Conservation (phyloP, 2,888 invertebrate genomes). For the Xylota segnis region DNA sequence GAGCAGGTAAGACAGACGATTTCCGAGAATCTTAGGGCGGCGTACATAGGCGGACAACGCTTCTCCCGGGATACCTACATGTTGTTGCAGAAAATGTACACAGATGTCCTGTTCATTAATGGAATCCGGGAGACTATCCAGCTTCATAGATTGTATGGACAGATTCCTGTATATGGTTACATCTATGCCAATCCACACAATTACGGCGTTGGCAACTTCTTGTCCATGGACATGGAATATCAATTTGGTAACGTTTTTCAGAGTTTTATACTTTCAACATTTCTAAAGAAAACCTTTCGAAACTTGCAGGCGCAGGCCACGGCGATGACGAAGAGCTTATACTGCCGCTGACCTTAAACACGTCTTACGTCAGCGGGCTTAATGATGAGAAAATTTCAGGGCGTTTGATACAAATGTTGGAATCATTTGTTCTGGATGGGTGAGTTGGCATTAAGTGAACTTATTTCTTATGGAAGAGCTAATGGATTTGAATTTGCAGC, state of each 20-base stretch:
- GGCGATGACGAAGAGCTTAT: constrained; percentile 59
- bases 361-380: neutral
- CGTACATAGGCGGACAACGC: constrained; percentile 86
- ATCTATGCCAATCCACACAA: constrained; percentile 86
- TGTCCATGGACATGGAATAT: constrained; percentile 84
- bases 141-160: constrained; percentile 86
- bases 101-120: constrained; percentile 87
- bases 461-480: neutral
- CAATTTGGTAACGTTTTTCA: constrained; percentile 85
- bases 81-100: constrained; percentile 85
- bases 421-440: constrained; percentile 39
- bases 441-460: neutral
- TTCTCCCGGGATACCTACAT: constrained; percentile 85
- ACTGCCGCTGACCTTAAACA: constrained; percentile 1
- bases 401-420: constrained; percentile 54
- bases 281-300: neutral
- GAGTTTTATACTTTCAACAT: neutral
- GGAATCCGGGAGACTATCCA: constrained; percentile 87
- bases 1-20: neutral
- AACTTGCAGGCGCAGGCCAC: constrained; percentile 53
- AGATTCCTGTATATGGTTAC: constrained; percentile 88
- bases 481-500: constrained; percentile 23
- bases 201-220: constrained; percentile 86
- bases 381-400: constrained; percentile 46
- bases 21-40: constrained; percentile 85